These are phyloP conservation scores for Decapterus maruadsi DNA, from an alignment of 2,797 vertebrate species.

Conservation along the genomic window DNA sequence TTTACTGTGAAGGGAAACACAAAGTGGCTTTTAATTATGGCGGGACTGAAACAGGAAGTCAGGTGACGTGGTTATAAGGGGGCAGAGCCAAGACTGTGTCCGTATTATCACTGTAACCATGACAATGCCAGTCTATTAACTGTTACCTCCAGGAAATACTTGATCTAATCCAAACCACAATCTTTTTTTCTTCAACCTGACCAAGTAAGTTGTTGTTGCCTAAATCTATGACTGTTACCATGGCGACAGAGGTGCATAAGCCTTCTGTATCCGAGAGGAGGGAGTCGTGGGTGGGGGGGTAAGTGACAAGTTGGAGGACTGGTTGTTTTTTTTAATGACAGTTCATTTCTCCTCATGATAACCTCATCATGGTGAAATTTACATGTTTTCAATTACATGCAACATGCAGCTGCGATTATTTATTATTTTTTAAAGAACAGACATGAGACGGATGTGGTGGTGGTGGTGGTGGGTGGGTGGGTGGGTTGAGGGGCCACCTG, in stretches of 20 bases:
- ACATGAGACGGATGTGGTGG: background rate
- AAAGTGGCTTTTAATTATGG: too few species aligned
- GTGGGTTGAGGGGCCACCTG: background rate
- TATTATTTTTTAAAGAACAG: background rate
- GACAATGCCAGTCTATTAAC: background rate
- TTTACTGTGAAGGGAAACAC: too few species aligned
- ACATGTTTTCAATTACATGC: slow-evolving; percentile 7
- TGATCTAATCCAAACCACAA: background rate
- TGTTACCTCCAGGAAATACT: background rate
- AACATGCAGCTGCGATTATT: background rate
- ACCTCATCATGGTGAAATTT: background rate
- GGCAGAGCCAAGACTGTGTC: too few species aligned
- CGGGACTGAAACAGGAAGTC: background rate
- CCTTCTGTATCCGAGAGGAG: background rate
- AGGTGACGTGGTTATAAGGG: background rate
- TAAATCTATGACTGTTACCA: background rate
- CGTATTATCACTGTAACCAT: background rate
- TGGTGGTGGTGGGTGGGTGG: too few species aligned
- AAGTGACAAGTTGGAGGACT: background rate
- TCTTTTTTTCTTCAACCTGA: background rate
- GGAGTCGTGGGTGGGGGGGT: background rate
- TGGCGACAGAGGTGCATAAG: background rate
- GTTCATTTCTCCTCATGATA: background rate
- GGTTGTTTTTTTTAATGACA: background rate
- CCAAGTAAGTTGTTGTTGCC: background rate